Evolutionary conservation across 92 coral and sea anemone genomes (phyloP).

Genomic region (Ricordea florida): DNA sequence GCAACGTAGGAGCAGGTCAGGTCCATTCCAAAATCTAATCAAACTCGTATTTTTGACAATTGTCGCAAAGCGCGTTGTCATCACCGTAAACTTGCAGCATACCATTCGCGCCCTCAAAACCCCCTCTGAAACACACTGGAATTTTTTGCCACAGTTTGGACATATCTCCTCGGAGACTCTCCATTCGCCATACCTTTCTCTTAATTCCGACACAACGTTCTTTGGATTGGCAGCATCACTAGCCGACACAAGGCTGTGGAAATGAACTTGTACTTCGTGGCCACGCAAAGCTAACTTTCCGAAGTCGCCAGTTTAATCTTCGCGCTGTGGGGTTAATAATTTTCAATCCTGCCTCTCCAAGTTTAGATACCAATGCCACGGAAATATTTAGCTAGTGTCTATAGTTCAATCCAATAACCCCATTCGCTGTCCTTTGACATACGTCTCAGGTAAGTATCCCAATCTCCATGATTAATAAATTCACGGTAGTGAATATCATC

Average conservation of each 20-base stretch:
- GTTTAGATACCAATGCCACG: conserved; percentile 3
- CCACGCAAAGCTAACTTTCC: conserved; percentile 1
- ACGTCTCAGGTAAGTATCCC: conserved; percentile 7
- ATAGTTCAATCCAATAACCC: conserved; percentile 39
- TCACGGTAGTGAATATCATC: background rate
- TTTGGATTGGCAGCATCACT: background rate
- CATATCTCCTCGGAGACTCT: too few species aligned
- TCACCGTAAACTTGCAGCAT: background rate
- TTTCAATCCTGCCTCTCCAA: conserved; percentile 1
- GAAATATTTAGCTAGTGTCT: background rate
- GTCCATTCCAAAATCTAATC: too few species aligned
- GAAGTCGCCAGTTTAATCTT: background rate
- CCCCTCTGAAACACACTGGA: background rate
- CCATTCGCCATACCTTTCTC: background rate
- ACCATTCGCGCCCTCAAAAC: background rate
- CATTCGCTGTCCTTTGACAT: conserved; percentile 18
- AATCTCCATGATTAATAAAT: background rate
- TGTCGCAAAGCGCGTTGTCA: background rate
- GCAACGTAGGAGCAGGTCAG: too few species aligned
- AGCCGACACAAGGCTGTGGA: too few species aligned
- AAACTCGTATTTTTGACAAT: background rate
- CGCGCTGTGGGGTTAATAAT: background rate
- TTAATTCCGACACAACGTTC: background rate
- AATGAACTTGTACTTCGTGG: too few species aligned
- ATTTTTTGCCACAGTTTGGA: background rate